These are phyloP conservation scores for Rugalucina vietnamica DNA, from an alignment of 2,888 invertebrate species.

Conservation along the genomic window DNA sequence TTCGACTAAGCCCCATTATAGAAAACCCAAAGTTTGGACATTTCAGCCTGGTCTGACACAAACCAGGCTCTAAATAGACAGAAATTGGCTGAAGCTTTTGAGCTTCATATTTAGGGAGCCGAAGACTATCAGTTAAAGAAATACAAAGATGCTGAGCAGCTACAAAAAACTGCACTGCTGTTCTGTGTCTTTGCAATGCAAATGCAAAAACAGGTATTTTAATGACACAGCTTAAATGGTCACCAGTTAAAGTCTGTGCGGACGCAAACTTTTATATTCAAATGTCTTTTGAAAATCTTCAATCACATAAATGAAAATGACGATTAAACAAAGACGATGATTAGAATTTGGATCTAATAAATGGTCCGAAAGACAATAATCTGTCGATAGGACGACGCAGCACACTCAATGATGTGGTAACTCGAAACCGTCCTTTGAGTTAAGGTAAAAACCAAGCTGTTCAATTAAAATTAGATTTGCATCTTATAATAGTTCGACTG, in stretches of 20 bases:
- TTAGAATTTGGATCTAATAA: slow-evolving; percentile 23
- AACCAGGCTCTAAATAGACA: no score
- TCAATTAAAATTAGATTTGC: slow-evolving; percentile 67
- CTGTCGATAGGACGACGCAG: slow-evolving; percentile 44
- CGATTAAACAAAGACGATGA: slow-evolving; percentile 59
- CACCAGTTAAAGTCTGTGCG: slow-evolving; percentile 62
- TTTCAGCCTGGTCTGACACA: no score
- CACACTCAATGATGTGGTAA: slow-evolving; percentile 62
- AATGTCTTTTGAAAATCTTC: slow-evolving; percentile 60
- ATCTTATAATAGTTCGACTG: slow-evolving; percentile 47
- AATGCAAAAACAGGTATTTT: no score
- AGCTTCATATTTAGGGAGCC: no score
- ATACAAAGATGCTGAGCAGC: background rate
- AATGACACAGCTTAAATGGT: no score
- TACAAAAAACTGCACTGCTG: background rate
- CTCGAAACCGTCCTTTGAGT: slow-evolving; percentile 55
- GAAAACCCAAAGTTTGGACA: no score
- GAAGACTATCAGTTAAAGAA: no score
- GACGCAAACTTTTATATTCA: slow-evolving; percentile 68
- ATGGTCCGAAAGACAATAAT: slow-evolving; percentile 62
- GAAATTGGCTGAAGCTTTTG: no score
- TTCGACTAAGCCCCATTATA: slow-evolving; percentile 45
- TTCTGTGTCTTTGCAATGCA: no score
- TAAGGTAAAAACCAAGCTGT: slow-evolving; percentile 66
- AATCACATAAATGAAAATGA: slow-evolving; percentile 63